Percentiles rank a stretch among this genome's conserved stretches.
Conservation (phyloP, 2,888 invertebrate genomes). For the Meteorus colon region DNA sequence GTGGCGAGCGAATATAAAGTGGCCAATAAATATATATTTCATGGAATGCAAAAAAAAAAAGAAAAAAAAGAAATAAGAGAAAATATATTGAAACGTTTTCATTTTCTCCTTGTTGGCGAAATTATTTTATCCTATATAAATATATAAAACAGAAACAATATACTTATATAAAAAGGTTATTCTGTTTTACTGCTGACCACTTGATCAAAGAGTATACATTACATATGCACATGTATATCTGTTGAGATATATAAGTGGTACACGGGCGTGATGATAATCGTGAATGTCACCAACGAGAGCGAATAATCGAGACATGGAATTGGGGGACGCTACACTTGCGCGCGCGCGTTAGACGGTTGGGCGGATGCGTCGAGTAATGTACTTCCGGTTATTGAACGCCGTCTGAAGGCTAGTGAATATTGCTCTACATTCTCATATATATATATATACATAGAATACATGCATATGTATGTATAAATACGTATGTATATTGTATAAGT, state of each 20-base stretch:
- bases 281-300: conserved; percentile 50
- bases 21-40: conserved; percentile 39
- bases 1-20: conserved; percentile 19
- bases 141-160: background rate
- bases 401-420: conserved; percentile 54
- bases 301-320: conserved; percentile 62
- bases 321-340: conserved; percentile 61
- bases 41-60: conserved; percentile 20
- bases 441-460: conserved; percentile 42
- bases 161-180: background rate
- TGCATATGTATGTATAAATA: background rate
- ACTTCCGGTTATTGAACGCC: conserved; percentile 71
- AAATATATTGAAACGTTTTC: background rate
- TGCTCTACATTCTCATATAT: conserved; percentile 51
- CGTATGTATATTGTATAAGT: conserved; percentile 23
- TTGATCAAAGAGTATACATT: conserved; percentile 8
- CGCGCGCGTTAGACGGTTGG: conserved; percentile 63
- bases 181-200: background rate
- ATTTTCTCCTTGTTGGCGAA: background rate
- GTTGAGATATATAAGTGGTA: conserved; percentile 32
- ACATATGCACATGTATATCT: background rate
- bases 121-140: background rate
- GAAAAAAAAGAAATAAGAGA: background rate
- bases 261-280: conserved; percentile 33
- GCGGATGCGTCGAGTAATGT: conserved; percentile 71